These are phyloP conservation scores for Eristalis pertinax DNA, from an alignment of 2,888 invertebrate species.

Conservation along the genomic window DNA sequence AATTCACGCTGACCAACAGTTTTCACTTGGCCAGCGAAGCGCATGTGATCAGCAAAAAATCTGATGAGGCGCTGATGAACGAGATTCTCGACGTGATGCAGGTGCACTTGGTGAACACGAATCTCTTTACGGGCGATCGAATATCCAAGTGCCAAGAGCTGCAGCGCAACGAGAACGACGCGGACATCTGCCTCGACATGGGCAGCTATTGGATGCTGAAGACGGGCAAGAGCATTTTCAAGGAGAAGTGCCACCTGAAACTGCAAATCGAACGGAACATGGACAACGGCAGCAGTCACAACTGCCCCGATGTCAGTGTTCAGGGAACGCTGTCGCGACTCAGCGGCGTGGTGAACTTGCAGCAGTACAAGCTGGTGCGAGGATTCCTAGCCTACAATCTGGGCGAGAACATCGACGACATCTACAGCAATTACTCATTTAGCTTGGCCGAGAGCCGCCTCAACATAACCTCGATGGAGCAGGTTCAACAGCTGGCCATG, in stretches of 20 bases:
- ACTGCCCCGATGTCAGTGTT: conserved; percentile 90
- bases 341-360: conserved; percentile 90
- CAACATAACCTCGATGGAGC: conserved; percentile 76
- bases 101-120: conserved; percentile 86
- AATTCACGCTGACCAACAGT: conserved; percentile 88
- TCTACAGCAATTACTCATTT: conserved; percentile 79
- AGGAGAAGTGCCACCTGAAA: conserved; percentile 90
- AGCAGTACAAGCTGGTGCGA: conserved; percentile 93
- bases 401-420: conserved; percentile 90
- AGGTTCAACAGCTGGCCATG: conserved; percentile 73
- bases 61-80: conserved; percentile 73
- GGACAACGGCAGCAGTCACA: conserved; percentile 83
- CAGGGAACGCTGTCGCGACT: conserved; percentile 93
- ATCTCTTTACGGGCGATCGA: conserved; percentile 85
- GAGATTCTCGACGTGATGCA: conserved; percentile 85
- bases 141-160: conserved; percentile 72
- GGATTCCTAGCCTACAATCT: conserved; percentile 95
- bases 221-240: conserved; percentile 87
- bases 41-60: conserved; percentile 76
- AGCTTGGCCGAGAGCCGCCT: conserved; percentile 78
- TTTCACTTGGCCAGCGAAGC: conserved; percentile 86
- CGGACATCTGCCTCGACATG: conserved; percentile 76
- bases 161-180: conserved; percentile 62
- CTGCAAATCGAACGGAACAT: conserved; percentile 92
- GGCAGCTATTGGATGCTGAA: conserved; percentile 78